These are phyloP conservation scores for Epizoanthus illoricatus DNA, from an alignment of 92 coral and sea anemone genomes.

Conservation along the genomic window DNA sequence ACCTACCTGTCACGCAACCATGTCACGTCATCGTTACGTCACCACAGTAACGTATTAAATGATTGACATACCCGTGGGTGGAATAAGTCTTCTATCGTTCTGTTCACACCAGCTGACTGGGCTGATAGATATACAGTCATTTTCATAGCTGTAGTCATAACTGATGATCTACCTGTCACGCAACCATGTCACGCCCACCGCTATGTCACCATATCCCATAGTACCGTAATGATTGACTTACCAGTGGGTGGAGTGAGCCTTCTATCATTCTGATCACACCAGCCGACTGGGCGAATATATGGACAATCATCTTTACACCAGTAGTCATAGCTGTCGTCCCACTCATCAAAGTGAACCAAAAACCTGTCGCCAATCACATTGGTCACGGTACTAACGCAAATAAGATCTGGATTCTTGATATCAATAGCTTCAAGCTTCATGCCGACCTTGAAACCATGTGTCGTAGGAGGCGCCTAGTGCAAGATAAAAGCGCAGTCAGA, in stretches of 20 bases:
- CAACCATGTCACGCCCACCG: background rate
- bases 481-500: too few species aligned
- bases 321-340: slow-evolving; percentile 75
- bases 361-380: slow-evolving; percentile 69
- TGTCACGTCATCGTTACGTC: background rate
- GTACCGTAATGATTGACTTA: slow-evolving; percentile 14
- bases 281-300: slow-evolving; percentile 68
- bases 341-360: slow-evolving; percentile 70
- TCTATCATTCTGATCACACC: slow-evolving; percentile 74
- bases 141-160: too few species aligned
- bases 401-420: slow-evolving; percentile 66
- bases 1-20: background rate
- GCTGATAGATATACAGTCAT: background rate
- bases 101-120: slow-evolving; percentile 1
- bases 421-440: slow-evolving; percentile 72
- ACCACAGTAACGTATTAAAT: background rate
- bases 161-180: background rate
- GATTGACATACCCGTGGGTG: slow-evolving; percentile 70
- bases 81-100: slow-evolving; percentile 74
- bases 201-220: background rate
- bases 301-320: slow-evolving; percentile 68
- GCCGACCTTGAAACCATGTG: slow-evolving; percentile 58
- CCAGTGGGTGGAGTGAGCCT: slow-evolving; percentile 89
- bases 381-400: slow-evolving; percentile 68
- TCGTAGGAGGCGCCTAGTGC: background rate